phyloP scores from a whole-genome alignment of 1,140 invertebrate genomes.

The Nasonia longicornis region DNA sequence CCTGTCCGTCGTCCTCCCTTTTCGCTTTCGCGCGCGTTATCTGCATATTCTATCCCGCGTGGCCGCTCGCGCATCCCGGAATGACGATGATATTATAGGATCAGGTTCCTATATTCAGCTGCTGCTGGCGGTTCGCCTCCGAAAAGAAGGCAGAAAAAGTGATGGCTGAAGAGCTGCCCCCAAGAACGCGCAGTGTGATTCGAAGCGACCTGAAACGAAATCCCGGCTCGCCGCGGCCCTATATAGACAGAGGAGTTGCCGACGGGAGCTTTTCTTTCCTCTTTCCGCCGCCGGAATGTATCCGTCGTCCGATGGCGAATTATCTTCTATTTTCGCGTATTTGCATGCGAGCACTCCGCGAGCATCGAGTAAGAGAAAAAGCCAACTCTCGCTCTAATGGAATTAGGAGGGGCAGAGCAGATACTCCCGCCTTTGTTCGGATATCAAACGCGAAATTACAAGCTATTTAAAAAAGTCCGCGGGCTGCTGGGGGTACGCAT shows the following conservation, averaged over 20 bases:
- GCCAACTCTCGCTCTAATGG: conserved; percentile 28
- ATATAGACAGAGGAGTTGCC: neutral
- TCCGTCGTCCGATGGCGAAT: conserved; percentile 45
- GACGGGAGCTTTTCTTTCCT: conserved; percentile 45
- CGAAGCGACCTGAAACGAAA: conserved; percentile 46
- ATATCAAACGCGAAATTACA: conserved; percentile 41
- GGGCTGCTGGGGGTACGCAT: neutral
- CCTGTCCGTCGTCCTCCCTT: conserved; percentile 61
- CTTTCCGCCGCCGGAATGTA: conserved; percentile 35
- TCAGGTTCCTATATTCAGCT: conserved; percentile 37
- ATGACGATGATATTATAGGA: conserved; percentile 48
- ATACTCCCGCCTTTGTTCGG: conserved; percentile 32
- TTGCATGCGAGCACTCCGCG: conserved; percentile 32
- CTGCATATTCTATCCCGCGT: conserved; percentile 53
- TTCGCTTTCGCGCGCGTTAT: conserved; percentile 50
- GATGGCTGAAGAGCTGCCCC: neutral
- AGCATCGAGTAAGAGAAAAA: neutral
- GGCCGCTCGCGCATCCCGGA: conserved; percentile 49
- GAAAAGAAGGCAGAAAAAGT: conserved; percentile 34
- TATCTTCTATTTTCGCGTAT: conserved; percentile 43
- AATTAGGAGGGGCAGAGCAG: neutral
- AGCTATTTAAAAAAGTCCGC: neutral
- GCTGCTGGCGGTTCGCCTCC: conserved; percentile 22
- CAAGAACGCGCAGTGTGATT: conserved; percentile 40
- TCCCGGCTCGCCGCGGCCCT: conserved; percentile 27